Base-by-base conservation (phyloP, 2,113 vertebrate species). In the Ophiodon elongatus region DNA sequence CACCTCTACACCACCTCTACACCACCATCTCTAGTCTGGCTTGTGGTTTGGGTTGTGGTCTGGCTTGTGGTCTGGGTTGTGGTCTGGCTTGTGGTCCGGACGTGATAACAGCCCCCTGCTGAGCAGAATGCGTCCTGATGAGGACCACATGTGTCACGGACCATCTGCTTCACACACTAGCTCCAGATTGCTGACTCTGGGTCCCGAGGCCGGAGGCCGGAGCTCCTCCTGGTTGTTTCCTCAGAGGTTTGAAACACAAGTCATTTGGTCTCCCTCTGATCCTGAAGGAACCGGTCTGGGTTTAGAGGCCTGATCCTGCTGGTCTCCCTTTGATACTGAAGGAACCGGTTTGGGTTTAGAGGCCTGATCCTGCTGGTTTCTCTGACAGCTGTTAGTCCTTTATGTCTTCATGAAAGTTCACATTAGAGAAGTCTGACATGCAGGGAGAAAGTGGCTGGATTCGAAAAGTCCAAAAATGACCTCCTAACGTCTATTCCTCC, bases 281-380 rank as follows among this genome's bases (percentile, higher is more conserved):
- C 84, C 80, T 52, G n/a, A 21, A 83, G 59, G 52, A 86, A 57
- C 83, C 68, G 79, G 74, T 88, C 80, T 62, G 39, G 6, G 4
- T 76, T 85, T 56, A n/a, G 29, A 57, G n/a, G 31, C 63, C 29
- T 76, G 73, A 85, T 82, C 84, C 68, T 41, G 45, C 45, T 0
- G 8, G 57, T 77, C 67, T 35, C 35, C 8, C 35, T 37, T 37
- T 37, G 8, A 37, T 37, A 5, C 35, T 5, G 35, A 37, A 37
- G 35, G n/a, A n/a, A n/a, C n/a, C n/a, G n/a, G n/a, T n/a, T n/a
- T n/a, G n/a, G n/a, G n/a, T n/a, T n/a, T n/a, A n/a, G n/a, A n/a
- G n/a, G n/a, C n/a, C n/a, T n/a, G n/a, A n/a, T n/a, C n/a, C n/a
- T n/a, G n/a, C n/a, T n/a, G n/a, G n/a, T n/a, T n/a, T n/a, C n/a